Conservation (phyloP, 2,797 vertebrate genomes). For the Darevskia nairensis region DNA sequence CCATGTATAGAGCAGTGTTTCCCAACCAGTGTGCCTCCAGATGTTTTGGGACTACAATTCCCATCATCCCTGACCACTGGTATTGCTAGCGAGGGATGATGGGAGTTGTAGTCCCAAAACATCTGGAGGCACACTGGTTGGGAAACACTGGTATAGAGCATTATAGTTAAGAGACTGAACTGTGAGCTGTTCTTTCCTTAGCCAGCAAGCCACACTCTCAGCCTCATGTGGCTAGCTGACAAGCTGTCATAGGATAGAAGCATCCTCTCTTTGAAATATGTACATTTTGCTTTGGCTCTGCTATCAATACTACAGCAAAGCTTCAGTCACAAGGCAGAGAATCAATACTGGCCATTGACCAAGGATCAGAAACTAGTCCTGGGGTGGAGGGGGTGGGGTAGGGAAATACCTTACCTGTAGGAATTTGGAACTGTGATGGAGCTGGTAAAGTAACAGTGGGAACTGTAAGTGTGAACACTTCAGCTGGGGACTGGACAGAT, state of each 20-base stretch:
- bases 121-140: too few species aligned
- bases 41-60: too few species aligned
- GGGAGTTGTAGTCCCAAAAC: too few species aligned
- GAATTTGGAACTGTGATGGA: conserved; percentile 89
- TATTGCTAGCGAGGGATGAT: too few species aligned
- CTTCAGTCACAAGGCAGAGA: neutral
- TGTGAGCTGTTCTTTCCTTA: neutral
- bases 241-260: neutral
- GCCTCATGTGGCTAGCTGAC: too few species aligned
- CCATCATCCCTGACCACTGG: too few species aligned
- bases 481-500: conserved; percentile 93
- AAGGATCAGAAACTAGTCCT: neutral
- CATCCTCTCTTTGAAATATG: neutral
- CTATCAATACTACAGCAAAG: too few species aligned
- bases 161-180: neutral
- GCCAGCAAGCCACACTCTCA: neutral
- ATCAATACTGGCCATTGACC: too few species aligned
- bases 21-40: too few species aligned
- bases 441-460: conserved; percentile 89
- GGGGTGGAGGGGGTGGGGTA: too few species aligned
- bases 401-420: conserved; percentile 70
- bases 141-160: neutral
- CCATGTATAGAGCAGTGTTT: neutral
- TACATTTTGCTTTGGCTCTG: neutral
- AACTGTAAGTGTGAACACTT: conserved; percentile 96